phyloP scores from a whole-genome alignment of 2,113 vertebrate genomes.

The Melanerpes aurifrons region DNA sequence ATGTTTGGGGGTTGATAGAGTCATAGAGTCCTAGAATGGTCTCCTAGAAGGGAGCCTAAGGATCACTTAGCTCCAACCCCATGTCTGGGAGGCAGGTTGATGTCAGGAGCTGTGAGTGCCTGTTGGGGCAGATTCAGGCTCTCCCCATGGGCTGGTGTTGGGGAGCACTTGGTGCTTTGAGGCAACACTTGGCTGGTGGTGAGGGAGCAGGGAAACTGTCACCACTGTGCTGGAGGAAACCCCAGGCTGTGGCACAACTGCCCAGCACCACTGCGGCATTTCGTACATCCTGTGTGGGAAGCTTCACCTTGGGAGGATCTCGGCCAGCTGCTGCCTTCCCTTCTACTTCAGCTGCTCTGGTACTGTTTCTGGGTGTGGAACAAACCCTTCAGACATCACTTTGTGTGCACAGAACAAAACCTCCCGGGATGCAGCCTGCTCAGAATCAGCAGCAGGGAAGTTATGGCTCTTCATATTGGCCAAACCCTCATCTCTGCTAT shows the following conservation, averaged over 20 bases:
- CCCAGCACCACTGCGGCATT: rapidly evolving
- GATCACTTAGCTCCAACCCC: no score
- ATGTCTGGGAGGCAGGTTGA: rapidly evolving
- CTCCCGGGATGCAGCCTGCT: background rate
- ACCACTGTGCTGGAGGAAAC: rapidly evolving
- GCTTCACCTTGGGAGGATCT: background rate
- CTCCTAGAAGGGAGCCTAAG: no score
- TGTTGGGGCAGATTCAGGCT: background rate
- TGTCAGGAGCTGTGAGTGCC: background rate
- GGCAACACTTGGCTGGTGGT: background rate
- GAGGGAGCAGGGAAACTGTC: rapidly evolving
- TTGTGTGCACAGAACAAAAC: background rate
- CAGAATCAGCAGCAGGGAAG: background rate
- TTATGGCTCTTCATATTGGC: background rate
- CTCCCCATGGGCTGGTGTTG: background rate
- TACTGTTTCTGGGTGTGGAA: background rate
- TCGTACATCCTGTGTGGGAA: background rate
- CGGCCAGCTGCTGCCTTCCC: background rate
- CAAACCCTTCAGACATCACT: background rate
- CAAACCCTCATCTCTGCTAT: background rate
- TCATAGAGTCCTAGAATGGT: no score
- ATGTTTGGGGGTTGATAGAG: rapidly evolving
- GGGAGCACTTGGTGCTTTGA: rapidly evolving
- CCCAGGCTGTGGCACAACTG: background rate
- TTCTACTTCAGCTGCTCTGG: background rate